phyloP scores from a whole-genome alignment of 2,113 vertebrate species.

The Peucedramus taeniatus region DNA sequence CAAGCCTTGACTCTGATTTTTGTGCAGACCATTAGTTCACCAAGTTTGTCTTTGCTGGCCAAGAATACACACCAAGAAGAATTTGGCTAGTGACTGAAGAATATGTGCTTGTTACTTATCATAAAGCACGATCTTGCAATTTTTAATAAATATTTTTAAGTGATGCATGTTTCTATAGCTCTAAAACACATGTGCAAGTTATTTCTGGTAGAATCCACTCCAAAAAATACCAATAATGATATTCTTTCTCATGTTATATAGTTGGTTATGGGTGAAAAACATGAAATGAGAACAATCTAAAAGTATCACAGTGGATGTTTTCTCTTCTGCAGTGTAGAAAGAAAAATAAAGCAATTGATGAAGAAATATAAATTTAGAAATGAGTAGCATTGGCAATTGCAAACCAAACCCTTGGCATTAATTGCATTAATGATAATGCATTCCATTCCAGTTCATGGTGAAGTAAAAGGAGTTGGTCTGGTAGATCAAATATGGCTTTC shows the following conservation, averaged over 20 bases:
- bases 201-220: background rate
- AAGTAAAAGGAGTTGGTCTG: conserved; percentile 66
- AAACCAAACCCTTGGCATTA: background rate
- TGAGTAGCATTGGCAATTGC: background rate
- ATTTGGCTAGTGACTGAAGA: background rate
- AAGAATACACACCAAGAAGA: background rate
- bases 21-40: background rate
- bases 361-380: background rate
- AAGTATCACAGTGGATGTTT: background rate
- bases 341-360: background rate
- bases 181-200: background rate
- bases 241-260: background rate
- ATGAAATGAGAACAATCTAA: background rate
- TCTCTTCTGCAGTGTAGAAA: background rate
- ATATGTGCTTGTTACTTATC: background rate
- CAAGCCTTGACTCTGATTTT: background rate
- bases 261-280: background rate
- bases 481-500: conserved; percentile 69
- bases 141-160: background rate
- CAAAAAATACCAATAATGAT: background rate
- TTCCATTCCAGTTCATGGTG: conserved; percentile 67
- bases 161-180: background rate
- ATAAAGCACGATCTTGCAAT: background rate
- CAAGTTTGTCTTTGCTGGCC: background rate
- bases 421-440: conserved; percentile 49